Conservation (phyloP, 1,140 invertebrate species). For the Lucilia sericata region DNA sequence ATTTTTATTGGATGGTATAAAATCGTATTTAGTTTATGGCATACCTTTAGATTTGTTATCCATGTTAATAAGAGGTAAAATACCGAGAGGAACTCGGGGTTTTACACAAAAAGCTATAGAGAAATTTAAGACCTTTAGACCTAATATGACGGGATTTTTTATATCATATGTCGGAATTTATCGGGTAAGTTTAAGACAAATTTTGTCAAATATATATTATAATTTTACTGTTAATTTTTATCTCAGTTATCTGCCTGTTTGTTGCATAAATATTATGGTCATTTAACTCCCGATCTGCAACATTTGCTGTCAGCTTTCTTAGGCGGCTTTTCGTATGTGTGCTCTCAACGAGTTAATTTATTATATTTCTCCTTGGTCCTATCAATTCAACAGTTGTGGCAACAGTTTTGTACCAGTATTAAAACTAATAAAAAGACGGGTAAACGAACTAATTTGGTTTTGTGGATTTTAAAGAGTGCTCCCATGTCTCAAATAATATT, state of each 20-base stretch:
- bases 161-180: conserved; percentile 23
- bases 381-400: background rate
- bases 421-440: background rate
- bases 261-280: conserved; percentile 16
- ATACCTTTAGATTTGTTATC: conserved; percentile 20
- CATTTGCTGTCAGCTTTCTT: conserved; percentile 11
- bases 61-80: background rate
- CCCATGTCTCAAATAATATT: conserved; percentile 1
- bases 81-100: background rate
- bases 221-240: background rate
- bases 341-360: background rate
- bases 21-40: background rate
- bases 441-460: background rate
- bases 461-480: background rate
- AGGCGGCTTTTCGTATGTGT: background rate
- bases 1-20: conserved; percentile 23
- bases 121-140: background rate
- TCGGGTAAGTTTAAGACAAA: background rate
- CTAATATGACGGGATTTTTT: conserved; percentile 38
- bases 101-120: background rate
- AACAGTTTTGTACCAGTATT: conserved; percentile 3
- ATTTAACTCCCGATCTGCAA: conserved; percentile 13
- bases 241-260: background rate
- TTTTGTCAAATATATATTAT: background rate
- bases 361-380: background rate